phyloP scores from a whole-genome alignment of 2,888 invertebrate genomes.

The Melanotus villosus region DNA sequence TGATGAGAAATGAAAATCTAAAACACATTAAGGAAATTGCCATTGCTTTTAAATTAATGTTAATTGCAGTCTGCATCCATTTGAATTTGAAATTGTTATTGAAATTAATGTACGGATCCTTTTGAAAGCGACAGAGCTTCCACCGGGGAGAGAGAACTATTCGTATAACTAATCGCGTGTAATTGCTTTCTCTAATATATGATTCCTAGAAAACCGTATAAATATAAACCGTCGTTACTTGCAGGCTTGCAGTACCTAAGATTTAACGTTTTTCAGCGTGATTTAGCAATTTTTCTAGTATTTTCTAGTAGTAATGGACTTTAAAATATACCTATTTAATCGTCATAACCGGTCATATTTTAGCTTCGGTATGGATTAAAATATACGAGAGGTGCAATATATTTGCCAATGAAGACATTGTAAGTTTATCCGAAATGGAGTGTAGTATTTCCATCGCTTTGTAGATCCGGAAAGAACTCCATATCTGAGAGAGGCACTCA shows the following conservation, averaged over 20 bases:
- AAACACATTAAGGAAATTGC: conserved; percentile 69
- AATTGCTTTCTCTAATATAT: conserved; percentile 45
- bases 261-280: neutral
- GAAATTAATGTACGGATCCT: conserved; percentile 55
- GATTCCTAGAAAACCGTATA: conserved; percentile 30
- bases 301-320: too few relatives aligned
- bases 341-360: conserved; percentile 21
- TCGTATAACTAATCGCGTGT: conserved; percentile 43
- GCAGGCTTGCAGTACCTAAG: neutral
- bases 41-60: conserved; percentile 68
- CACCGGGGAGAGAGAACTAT: conserved; percentile 39
- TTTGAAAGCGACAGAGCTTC: conserved; percentile 44
- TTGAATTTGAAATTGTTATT: conserved; percentile 63
- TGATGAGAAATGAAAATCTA: conserved; percentile 69
- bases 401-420: conserved; percentile 63
- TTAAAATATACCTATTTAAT: neutral
- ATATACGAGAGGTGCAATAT: conserved; percentile 34
- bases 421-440: conserved; percentile 63
- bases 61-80: conserved; percentile 65
- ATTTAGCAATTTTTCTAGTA: neutral
- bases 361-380: conserved; percentile 30
- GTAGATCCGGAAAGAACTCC: conserved; percentile 63
- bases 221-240: conserved; percentile 20
- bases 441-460: conserved; percentile 59
- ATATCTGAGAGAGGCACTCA: conserved; percentile 70